Evolutionary conservation across 2,113 vertebrate genomes (phyloP), one percentile per base, ranked within the genome.

Genomic region (Seriola rivoliana): DNA sequence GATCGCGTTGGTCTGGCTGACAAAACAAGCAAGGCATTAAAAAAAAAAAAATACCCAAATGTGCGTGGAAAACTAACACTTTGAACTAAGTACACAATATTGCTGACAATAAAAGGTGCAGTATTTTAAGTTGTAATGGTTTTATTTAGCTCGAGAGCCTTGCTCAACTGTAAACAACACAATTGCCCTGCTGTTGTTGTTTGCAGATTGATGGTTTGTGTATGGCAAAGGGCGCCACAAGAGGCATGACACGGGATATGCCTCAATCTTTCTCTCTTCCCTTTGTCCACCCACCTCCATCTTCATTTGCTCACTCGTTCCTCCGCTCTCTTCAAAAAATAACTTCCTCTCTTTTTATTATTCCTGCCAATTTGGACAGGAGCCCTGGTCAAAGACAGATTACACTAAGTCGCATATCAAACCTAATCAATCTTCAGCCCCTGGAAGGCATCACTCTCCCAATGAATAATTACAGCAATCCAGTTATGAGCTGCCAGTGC

Each of bases 361-460:
- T 82, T 88, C 87, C 80, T 93, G 92, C 94, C 95, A 95, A 93
- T 92, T 93, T 94, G 93, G 94, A 94, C 84, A 78, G 91, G 80
- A 84, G 90, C 91, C 93, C 85, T 72, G 91, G 93, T 92, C 93
- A 90, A 92, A 95, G 94, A 95, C 91, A 94, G 93, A 95, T 94
- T 94, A 94, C 93, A 94, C 84, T 76, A 89, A 94, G 85, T 92
- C 80, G 88, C 92, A 89, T 94, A 93, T 95, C 95, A 94, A 93
- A 92, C 76, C 85, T 85, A 91, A 95, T 95, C 94, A 92, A 95
- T 95, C 94, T 93, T 93, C 82, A 85, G 88, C 85, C 91, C 91
- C 94, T 94, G 93, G 91, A 95, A 94, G 94, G 90, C 93, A 93
- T 95, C 94, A 92, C 90, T 93, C 93, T 93, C 87, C 75, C 89